Conservation (phyloP, 2,888 invertebrate genomes). For the Trissonchulus latispiculum region DNA sequence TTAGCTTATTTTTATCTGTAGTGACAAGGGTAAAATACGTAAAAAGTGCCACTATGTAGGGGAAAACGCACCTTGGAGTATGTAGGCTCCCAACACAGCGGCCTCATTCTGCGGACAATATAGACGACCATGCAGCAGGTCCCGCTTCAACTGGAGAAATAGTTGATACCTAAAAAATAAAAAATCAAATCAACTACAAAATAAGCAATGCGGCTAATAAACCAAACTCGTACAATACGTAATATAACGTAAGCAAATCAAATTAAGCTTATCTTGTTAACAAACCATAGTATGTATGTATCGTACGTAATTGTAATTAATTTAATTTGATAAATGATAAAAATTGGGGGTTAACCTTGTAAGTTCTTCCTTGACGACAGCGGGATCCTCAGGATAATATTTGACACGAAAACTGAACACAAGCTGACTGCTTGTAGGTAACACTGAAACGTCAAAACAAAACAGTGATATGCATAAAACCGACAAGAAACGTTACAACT, state of each 20-base stretch:
- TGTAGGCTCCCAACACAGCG: conserved; percentile 75
- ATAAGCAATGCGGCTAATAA: too few species aligned
- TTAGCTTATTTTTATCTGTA: too few species aligned
- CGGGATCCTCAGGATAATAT: conserved; percentile 91
- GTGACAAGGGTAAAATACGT: too few species aligned
- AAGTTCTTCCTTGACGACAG: conserved; percentile 80
- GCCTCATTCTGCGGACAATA: conserved; percentile 69
- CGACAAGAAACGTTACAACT: too few species aligned
- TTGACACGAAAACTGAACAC: conserved; percentile 91
- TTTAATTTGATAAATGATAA: background rate
- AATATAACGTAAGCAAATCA: background rate
- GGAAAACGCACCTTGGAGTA: conserved; percentile 76
- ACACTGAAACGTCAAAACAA: background rate
- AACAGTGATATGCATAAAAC: too few species aligned
- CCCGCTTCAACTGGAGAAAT: conserved; percentile 82
- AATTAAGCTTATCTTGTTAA: too few species aligned
- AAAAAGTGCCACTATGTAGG: too few species aligned
- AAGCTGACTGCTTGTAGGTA: conserved; percentile 42
- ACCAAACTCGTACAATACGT: background rate
- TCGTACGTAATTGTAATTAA: too few species aligned
- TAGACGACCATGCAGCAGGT: conserved; percentile 82
- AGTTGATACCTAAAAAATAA: conserved; percentile 62
- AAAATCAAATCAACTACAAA: too few species aligned
- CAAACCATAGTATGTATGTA: too few species aligned
- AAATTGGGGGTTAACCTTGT: conserved; percentile 54